Evolutionary conservation across 2,797 vertebrate species (phyloP).

Genomic region (Hemitrygon akajei): DNA sequence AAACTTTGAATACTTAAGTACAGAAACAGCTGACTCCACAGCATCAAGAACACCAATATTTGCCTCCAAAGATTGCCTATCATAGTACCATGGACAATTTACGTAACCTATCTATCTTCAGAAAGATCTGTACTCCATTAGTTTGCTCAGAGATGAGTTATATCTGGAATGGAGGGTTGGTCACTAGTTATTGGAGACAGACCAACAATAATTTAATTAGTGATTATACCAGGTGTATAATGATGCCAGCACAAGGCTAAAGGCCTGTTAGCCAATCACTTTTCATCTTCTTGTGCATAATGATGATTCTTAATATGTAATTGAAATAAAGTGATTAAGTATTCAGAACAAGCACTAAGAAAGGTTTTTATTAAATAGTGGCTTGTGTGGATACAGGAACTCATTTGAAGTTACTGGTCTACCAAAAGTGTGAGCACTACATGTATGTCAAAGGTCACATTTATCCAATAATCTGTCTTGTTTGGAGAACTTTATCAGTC

Average conservation of each 20-base stretch:
- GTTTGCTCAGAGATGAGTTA: constrained; percentile 9
- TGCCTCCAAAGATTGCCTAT: not conserved
- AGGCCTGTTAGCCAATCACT: not conserved
- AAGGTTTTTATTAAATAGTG: not conserved
- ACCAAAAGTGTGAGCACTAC: not conserved
- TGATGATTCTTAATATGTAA: not conserved
- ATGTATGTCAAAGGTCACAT: constrained; percentile 19
- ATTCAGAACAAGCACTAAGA: not conserved
- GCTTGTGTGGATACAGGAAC: not conserved
- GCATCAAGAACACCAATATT: not conserved
- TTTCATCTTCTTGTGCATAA: not conserved
- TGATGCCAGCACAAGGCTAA: not conserved
- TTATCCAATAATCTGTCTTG: constrained; percentile 21
- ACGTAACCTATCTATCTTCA: not conserved
- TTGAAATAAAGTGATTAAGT: not conserved
- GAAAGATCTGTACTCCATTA: not conserved
- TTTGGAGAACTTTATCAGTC: constrained; percentile 9
- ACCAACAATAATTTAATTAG: not conserved
- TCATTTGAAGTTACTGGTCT: not conserved
- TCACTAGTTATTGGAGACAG: not conserved
- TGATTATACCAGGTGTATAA: not conserved
- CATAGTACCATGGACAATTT: not conserved
- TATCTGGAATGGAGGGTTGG: not conserved
- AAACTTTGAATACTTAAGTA: constrained; percentile 22
- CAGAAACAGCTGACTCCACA: not conserved